Conservation (phyloP, 2,888 invertebrate species). For the Heterodera filipjevi region DNA sequence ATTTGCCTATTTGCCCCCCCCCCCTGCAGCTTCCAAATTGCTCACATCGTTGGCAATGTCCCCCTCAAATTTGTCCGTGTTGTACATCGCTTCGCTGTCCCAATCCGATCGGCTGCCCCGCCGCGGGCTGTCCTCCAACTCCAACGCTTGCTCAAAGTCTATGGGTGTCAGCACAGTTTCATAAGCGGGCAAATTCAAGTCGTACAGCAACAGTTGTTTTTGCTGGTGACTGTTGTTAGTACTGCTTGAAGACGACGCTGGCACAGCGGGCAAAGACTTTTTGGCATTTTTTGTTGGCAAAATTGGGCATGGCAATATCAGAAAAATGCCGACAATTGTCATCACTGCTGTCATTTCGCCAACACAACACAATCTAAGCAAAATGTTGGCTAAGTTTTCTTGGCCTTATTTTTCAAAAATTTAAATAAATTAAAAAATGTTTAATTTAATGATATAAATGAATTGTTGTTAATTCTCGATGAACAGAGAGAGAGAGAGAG, state of each 20-base stretch:
- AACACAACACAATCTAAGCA: too few species aligned
- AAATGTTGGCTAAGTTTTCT: too few species aligned
- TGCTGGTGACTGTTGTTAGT: conserved; percentile 5
- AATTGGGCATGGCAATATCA: background rate
- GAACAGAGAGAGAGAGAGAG: too few species aligned
- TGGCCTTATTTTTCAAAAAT: too few species aligned
- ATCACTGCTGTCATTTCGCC: background rate
- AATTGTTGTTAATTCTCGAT: too few species aligned
- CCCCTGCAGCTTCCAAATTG: background rate
- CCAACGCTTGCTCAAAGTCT: conserved; percentile 57
- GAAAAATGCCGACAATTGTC: background rate
- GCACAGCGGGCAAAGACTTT: conserved; percentile 12
- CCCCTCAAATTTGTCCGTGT: conserved; percentile 60
- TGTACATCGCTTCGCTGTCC: conserved; percentile 64
- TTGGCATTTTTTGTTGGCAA: background rate
- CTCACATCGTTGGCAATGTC: conserved; percentile 63
- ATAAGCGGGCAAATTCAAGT: conserved; percentile 50
- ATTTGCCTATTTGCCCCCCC: too few species aligned
- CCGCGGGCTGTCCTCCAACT: conserved; percentile 39
- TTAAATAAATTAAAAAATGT: too few species aligned
- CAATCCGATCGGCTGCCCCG: conserved; percentile 47
- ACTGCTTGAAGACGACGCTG: background rate
- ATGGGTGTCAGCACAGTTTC: conserved; percentile 61
- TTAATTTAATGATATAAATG: too few species aligned
- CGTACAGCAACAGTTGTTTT: conserved; percentile 42